Conservation (phyloP, 2,888 invertebrate species). For the Serrognathus titanus region DNA sequence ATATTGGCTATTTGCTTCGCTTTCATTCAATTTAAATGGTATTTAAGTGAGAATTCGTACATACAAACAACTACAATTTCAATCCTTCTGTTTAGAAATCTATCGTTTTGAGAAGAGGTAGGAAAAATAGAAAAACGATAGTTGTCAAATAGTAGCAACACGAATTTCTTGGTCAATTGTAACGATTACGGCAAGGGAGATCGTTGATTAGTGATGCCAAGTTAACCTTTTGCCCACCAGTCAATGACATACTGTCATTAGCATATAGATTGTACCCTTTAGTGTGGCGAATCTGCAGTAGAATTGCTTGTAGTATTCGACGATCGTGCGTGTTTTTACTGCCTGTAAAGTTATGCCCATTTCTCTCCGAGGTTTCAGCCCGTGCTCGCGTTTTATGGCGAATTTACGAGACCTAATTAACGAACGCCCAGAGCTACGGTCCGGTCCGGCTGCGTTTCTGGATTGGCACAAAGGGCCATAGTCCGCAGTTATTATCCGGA, state of each 20-base stretch:
- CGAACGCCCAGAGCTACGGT: conserved; percentile 27
- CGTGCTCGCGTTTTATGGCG: conserved; percentile 38
- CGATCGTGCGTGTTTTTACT: conserved; percentile 40
- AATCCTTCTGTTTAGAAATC: no score
- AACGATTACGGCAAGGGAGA: conserved; percentile 5
- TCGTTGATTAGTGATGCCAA: conserved; percentile 43
- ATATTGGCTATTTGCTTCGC: no score
- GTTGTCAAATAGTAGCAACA: no score
- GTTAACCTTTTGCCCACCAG: conserved; percentile 45
- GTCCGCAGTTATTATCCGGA: conserved; percentile 47
- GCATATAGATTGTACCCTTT: conserved; percentile 50
- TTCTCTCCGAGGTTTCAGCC: not conserved
- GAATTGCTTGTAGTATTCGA: conserved; percentile 40
- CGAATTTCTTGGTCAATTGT: not conserved
- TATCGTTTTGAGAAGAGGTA: no score
- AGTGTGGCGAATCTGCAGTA: conserved; percentile 39
- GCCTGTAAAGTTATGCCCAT: conserved; percentile 31
- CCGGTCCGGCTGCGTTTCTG: not conserved
- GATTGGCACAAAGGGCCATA: conserved; percentile 22
- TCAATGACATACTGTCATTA: conserved; percentile 41
- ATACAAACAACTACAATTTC: no score
- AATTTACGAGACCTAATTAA: conserved; percentile 46
- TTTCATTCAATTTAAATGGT: no score
- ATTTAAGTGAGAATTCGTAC: no score
- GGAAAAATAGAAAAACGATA: no score